Conservation (phyloP, 2,113 vertebrate species). For the Progne subis region DNA sequence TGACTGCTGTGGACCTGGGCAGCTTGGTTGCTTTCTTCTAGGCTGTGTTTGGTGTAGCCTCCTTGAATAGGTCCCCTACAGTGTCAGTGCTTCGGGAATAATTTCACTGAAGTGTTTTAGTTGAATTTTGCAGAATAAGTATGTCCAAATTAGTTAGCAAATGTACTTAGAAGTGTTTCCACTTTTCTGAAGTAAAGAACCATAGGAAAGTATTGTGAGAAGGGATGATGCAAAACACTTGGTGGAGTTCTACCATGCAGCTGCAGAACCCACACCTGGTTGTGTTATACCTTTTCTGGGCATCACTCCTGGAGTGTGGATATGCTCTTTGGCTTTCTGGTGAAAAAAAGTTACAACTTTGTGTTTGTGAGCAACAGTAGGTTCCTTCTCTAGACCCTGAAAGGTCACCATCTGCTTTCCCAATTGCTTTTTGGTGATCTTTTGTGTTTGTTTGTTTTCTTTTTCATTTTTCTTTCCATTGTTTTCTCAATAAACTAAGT, state of each 20-base stretch:
- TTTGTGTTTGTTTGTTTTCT: background rate
- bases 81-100: fast-evolving
- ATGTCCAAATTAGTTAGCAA: background rate
- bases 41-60: background rate
- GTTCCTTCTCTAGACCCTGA: background rate
- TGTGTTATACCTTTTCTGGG: background rate
- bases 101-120: background rate
- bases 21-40: background rate
- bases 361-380: background rate
- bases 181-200: background rate
- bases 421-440: background rate
- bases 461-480: background rate
- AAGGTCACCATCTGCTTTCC: background rate
- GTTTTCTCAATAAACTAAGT: background rate
- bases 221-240: fast-evolving
- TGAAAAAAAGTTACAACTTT: background rate
- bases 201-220: background rate
- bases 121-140: background rate
- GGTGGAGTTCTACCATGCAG: background rate
- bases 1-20: background rate
- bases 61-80: background rate
- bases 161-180: background rate
- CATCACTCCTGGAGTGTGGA: background rate
- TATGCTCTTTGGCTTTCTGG: background rate
- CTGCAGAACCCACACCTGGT: background rate